These are phyloP conservation scores for Anser brachyrhynchus DNA, from an alignment of 2,113 vertebrate species.

Conservation along the genomic window DNA sequence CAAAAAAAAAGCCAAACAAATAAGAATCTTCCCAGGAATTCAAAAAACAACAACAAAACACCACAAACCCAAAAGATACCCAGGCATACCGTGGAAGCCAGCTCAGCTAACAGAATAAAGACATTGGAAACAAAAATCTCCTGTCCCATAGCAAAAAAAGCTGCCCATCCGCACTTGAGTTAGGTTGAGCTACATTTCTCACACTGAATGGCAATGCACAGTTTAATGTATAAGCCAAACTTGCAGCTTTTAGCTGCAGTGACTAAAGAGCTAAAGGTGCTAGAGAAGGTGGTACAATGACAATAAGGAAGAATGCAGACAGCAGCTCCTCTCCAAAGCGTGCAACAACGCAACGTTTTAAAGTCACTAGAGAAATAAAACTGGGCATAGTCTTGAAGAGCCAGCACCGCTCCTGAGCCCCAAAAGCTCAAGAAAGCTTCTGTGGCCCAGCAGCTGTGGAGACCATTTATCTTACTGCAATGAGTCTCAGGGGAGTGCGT, in stretches of 20 bases:
- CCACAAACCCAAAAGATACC: background rate
- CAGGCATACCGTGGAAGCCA: background rate
- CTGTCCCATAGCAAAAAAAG: background rate
- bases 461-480: background rate
- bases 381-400: background rate
- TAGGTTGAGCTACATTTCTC: background rate
- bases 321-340: background rate
- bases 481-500: background rate
- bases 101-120: background rate
- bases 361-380: background rate
- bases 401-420: background rate
- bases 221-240: background rate
- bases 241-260: background rate
- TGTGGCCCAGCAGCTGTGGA: background rate
- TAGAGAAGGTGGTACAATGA: fast-evolving
- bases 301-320: background rate
- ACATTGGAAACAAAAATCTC: background rate
- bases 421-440: background rate
- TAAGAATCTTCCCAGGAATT: background rate
- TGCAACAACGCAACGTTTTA: background rate
- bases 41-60: no score
- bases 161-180: background rate
- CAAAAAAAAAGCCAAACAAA: background rate
- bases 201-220: background rate
- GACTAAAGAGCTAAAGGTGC: background rate